Percentiles rank a stretch among this genome's conserved stretches.
Conservation (phyloP, 2,888 invertebrate species). For the Gastracanthus pulcherrimus region DNA sequence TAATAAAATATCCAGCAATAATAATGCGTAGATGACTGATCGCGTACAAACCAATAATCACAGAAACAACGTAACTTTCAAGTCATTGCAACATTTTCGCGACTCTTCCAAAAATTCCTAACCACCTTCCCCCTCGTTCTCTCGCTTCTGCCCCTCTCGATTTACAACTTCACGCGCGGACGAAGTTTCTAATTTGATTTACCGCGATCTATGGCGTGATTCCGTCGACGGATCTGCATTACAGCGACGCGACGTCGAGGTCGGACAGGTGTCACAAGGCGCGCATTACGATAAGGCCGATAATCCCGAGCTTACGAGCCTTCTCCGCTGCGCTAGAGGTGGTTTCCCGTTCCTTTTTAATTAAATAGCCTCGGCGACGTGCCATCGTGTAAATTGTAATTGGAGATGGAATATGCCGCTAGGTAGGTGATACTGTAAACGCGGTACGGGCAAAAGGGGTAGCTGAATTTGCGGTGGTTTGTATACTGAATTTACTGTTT, state of each 20-base stretch:
- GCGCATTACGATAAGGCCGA: conserved; percentile 15
- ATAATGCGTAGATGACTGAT: no score
- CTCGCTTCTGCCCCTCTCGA: no score
- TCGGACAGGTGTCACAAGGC: conserved; percentile 20
- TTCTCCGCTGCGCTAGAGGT: neutral
- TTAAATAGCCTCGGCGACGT: neutral
- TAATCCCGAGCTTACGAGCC: neutral
- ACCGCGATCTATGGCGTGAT: conserved; percentile 64
- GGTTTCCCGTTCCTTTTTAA: conserved; percentile 2
- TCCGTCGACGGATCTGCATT: conserved; percentile 57
- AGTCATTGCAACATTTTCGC: no score
- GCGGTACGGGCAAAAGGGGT: no score
- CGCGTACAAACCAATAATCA: no score
- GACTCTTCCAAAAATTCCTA: no score
- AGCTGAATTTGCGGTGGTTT: no score
- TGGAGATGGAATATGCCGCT: no score
- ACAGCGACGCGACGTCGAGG: conserved; percentile 37
- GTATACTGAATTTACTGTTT: no score
- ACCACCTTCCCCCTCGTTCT: neutral
- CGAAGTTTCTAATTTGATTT: conserved; percentile 69
- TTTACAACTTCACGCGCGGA: neutral
- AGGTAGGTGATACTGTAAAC: no score
- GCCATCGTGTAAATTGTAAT: neutral
- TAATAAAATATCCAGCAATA: no score
- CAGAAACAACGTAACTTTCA: no score